phyloP scores from a whole-genome alignment of 2,113 vertebrate genomes.

The Nannobrachium achirus region DNA sequence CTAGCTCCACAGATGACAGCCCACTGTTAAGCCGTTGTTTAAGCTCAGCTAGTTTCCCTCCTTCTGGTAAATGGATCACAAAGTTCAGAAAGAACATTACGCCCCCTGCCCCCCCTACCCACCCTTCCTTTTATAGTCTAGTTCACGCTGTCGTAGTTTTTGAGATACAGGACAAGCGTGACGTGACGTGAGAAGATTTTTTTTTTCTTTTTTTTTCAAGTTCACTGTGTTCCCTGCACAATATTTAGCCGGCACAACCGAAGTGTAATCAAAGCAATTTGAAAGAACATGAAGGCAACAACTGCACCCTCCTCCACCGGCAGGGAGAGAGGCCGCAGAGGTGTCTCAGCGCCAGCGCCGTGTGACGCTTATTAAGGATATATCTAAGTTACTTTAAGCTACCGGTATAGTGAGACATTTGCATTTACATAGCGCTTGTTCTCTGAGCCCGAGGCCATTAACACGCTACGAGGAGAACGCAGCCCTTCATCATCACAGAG shows the following conservation, averaged over 20 bases:
- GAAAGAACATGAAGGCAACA: slow-evolving; percentile 18
- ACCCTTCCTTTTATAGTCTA: slow-evolving; percentile 17
- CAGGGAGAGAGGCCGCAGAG: neutral
- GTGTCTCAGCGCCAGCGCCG: slow-evolving; percentile 25
- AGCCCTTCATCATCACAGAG: slow-evolving; percentile 46
- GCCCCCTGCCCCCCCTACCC: slow-evolving; percentile 1
- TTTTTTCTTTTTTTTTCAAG: neutral
- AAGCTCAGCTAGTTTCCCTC: slow-evolving; percentile 12
- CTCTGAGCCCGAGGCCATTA: slow-evolving; percentile 48
- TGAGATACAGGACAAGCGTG: slow-evolving; percentile 11
- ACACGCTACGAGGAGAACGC: slow-evolving; percentile 34
- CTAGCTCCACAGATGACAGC: slow-evolving; percentile 21
- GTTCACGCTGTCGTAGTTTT: slow-evolving; percentile 7
- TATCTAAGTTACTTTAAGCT: slow-evolving; percentile 29
- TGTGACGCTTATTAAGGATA: slow-evolving; percentile 49
- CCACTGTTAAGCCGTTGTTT: slow-evolving; percentile 34
- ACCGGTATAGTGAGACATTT: slow-evolving; percentile 44
- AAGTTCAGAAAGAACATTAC: slow-evolving; percentile 42
- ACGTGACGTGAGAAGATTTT: slow-evolving; percentile 4
- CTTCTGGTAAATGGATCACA: slow-evolving; percentile 33
- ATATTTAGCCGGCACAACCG: neutral
- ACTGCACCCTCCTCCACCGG: too few species aligned
- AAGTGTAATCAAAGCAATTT: slow-evolving; percentile 35
- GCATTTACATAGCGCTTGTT: slow-evolving; percentile 62
- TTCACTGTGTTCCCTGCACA: neutral